Percentiles rank a stretch among this genome's conserved stretches.
phyloP scores from a whole-genome alignment of 2,888 invertebrate genomes.

The Standfussiana lucernea region DNA sequence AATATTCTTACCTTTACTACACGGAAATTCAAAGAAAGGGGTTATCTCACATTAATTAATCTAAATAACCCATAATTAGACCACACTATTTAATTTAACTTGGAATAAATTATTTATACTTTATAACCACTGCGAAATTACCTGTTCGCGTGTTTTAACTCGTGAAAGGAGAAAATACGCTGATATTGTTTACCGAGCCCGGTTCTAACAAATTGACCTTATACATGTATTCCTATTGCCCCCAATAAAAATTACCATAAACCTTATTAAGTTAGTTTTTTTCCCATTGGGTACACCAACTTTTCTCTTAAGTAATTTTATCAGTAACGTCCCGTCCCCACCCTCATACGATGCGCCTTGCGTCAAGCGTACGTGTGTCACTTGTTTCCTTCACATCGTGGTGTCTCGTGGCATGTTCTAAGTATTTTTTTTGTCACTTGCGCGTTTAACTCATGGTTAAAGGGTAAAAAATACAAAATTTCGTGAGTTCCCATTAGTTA shows the following conservation, averaged over 20 bases:
- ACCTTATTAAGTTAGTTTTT: slow-evolving; percentile 11
- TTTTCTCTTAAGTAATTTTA: background rate
- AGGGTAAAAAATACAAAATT: background rate
- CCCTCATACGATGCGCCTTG: background rate
- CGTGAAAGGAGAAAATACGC: slow-evolving; percentile 38
- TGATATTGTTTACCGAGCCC: slow-evolving; percentile 32
- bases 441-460: background rate
- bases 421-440: background rate
- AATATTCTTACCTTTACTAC: background rate
- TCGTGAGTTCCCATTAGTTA: slow-evolving; percentile 16
- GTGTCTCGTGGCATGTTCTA: background rate
- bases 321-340: background rate
- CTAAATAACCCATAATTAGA: slow-evolving; percentile 26
- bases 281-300: slow-evolving; percentile 1
- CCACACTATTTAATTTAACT: slow-evolving; percentile 32
- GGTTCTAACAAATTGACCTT: slow-evolving; percentile 34
- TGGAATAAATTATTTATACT: slow-evolving; percentile 44
- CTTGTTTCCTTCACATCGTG: background rate
- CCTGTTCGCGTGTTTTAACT: slow-evolving; percentile 54
- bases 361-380: background rate
- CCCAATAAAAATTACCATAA: slow-evolving; percentile 21
- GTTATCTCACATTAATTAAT: slow-evolving; percentile 9
- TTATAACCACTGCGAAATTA: slow-evolving; percentile 49
- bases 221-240: slow-evolving; percentile 29
- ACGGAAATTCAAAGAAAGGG: background rate